Evolutionary conservation across 2,113 vertebrate species (phyloP), one percentile per base, ranked within the genome.

Genomic region (Pachypanchax playfairii): DNA sequence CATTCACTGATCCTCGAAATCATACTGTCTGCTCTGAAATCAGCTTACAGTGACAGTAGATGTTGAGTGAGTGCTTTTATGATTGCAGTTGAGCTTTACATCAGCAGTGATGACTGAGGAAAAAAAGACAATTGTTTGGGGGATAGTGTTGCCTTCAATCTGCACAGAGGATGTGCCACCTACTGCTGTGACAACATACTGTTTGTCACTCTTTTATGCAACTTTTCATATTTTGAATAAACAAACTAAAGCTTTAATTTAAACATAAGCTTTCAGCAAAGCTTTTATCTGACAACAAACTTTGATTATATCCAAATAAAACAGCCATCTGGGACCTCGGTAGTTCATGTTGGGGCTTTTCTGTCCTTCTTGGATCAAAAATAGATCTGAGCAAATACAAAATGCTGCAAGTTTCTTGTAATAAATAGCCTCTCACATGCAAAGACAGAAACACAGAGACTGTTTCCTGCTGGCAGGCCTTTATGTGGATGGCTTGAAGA

Each of bases 1-100:
- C 18, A 20, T 85, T 75, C 84, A 84, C 86, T 87, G 86, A 90
- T 87, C 89, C 85, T 89, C 74, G 74, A 90, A 90, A 84, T 89
- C 86, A 87, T 77, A 88, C 85, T 83, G 87, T 87, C 89, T 87
- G 73, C 77, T 75, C 53, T 56, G 72, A 74, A 83, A 87, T 88
- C 85, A 85, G 87, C 84, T 89, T 90, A 87, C 75, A 78, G 82
- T 65, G 73, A 83, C 79, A 84, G 80, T 80, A 54, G 75, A 73
- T 79, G 75, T 65, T 59, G 66, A 65, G 64, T 3, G 65, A 85
- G 72, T 44, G 77, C 57, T 77, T 76, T 86, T 83, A 71, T 65
- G 75, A 77, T 80, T 80, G 67, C 44, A 48, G 71, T 82, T 71
- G 12, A 33, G 60, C 48, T 64, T 83, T 73, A 67, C 57, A 60